phyloP scores from a whole-genome alignment of 2,888 invertebrate genomes.

The Hirtodrosophila trivittata region DNA sequence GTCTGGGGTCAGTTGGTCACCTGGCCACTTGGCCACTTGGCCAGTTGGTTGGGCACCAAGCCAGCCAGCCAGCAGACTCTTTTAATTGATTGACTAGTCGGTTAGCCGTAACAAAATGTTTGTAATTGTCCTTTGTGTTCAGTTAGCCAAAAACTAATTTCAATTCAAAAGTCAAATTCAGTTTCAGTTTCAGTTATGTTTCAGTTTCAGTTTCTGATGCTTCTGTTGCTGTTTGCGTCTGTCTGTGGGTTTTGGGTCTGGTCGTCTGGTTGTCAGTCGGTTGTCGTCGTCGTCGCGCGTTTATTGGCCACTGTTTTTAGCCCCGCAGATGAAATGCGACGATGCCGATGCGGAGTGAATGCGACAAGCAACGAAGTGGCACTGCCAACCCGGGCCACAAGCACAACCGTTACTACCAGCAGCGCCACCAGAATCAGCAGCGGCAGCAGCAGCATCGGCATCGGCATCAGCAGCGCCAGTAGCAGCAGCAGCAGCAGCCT shows the following conservation, averaged over 20 bases:
- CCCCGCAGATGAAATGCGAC: conserved; percentile 59
- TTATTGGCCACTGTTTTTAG: conserved; percentile 36
- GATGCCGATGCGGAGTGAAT: conserved; percentile 66
- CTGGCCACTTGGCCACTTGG: conserved; percentile 18
- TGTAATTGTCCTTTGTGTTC: too few species aligned
- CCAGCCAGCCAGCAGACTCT: not conserved
- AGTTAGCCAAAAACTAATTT: not conserved
- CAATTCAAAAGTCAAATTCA: too few species aligned
- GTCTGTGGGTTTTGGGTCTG: too few species aligned
- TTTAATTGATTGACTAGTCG: not conserved
- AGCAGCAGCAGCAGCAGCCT: conserved; percentile 14
- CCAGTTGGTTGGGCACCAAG: not conserved
- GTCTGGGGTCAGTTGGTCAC: conserved; percentile 21
- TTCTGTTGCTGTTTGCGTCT: conserved; percentile 9
- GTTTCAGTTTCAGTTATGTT: too few species aligned
- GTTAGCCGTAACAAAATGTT: too few species aligned
- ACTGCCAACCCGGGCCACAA: conserved; percentile 70
- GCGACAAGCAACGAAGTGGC: conserved; percentile 78
- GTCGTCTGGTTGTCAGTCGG: conserved; percentile 13
- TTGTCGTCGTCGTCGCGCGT: conserved; percentile 53
- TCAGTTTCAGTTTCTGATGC: too few species aligned
- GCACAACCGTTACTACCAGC: conserved; percentile 51
- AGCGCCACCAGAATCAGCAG: conserved; percentile 37
- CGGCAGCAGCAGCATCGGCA: conserved; percentile 15
- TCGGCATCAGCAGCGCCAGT: conserved; percentile 20